phyloP scores from a whole-genome alignment of 2,113 vertebrate genomes.

The Mohoua ochrocephala region DNA sequence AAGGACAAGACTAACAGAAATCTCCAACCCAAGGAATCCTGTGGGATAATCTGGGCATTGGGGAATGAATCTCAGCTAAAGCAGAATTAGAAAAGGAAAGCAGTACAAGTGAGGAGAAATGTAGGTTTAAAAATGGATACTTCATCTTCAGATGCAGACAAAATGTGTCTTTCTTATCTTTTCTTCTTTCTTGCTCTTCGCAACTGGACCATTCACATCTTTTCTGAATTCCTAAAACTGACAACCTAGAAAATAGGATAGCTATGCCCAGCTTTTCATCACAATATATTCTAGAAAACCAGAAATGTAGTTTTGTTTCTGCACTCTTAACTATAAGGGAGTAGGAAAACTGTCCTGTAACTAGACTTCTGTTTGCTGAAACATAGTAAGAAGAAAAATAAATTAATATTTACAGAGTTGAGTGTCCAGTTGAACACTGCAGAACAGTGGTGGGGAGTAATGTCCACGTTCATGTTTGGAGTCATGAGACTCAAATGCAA shows the following conservation, averaged over 20 bases:
- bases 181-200: background rate
- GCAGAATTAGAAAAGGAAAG: background rate
- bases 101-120: background rate
- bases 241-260: background rate
- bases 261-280: background rate
- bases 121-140: background rate
- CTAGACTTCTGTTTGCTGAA: background rate
- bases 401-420: background rate
- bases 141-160: background rate
- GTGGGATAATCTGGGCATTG: background rate
- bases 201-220: background rate
- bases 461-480: fast-evolving
- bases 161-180: background rate
- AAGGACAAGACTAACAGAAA: background rate
- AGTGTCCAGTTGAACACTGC: background rate
- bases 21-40: background rate
- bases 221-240: background rate
- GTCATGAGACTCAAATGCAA: background rate
- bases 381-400: background rate
- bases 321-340: background rate
- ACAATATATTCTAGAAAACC: background rate
- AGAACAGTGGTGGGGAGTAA: background rate
- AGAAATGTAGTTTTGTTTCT: background rate
- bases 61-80: background rate
- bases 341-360: background rate